phyloP scores from a whole-genome alignment of 2,888 invertebrate species.

The Apotomis turbidana region DNA sequence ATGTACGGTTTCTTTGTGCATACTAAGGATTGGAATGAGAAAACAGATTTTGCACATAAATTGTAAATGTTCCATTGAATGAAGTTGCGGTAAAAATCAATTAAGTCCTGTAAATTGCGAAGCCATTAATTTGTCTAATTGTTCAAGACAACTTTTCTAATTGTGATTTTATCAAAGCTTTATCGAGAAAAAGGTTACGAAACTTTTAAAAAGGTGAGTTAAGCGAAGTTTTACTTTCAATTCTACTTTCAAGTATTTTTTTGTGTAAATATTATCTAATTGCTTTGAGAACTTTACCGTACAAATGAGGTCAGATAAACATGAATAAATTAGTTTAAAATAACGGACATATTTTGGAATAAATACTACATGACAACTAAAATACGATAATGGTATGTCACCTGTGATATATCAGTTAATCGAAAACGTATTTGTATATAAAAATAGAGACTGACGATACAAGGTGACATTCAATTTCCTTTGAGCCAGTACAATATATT shows the following conservation, averaged over 20 bases:
- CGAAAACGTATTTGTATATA: too few relatives aligned
- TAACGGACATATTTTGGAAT: too few relatives aligned
- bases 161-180: slow-evolving; percentile 1
- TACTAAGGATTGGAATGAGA: too few relatives aligned
- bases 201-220: not conserved
- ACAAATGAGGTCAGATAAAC: too few relatives aligned
- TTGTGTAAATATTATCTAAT: not conserved
- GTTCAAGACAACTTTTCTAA: slow-evolving; percentile 6
- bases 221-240: not conserved
- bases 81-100: not conserved
- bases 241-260: not conserved
- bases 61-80: not conserved
- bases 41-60: not conserved
- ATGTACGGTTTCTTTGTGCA: too few relatives aligned
- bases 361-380: too few relatives aligned
- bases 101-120: not conserved
- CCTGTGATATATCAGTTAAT: too few relatives aligned
- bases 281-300: not conserved
- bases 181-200: not conserved
- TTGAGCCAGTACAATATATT: too few relatives aligned
- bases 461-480: too few relatives aligned
- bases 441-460: too few relatives aligned
- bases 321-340: too few relatives aligned
- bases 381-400: too few relatives aligned
- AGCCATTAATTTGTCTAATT: not conserved